Base-by-base conservation (phyloP, 2,113 vertebrate species). In the Apodemus sylvaticus region DNA sequence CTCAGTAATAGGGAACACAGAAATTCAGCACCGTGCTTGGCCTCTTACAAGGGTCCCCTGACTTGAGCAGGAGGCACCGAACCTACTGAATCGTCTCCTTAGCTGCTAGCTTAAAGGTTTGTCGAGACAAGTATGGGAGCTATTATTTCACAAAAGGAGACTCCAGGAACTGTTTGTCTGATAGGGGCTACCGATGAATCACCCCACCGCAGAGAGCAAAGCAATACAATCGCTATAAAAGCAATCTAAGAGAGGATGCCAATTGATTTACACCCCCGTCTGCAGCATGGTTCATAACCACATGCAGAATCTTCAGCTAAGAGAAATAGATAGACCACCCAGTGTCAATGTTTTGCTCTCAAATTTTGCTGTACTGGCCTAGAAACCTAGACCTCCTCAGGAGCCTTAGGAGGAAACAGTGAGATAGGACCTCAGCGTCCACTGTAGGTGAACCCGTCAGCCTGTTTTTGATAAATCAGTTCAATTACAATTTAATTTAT, bases 251-350 rank as follows among this genome's bases (percentile, higher is more conserved):
- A 77, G 45, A 78, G 62, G 83, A 91, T 68, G 36, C 81, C 58
- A 17, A 1, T 86, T 90, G 83, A 48, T 95, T 94, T 68, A 3
- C n/a, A 17, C 55, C 55, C 87, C 53, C 16, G 36, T 34, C 55
- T 79, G 45, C 90, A 48, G 48, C n/a, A 93, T 70, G 76, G 62
- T 90, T 95, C 42, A 34, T 88, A 62, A 86, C 93, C 7, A 11
- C 22, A 20, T 48, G 22, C 22, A 10, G 39, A 78, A 85, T 92
- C n/a, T 73, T 62, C 91, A 81, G 22, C 29, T 93, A 34, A 58
- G 66, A 92, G 77, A 96, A 93, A 86, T 34, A 70, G 22, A 55
- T 73, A 31, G 53, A 70, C 77, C 55, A 91, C 14, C 51, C 53
- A 26, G 31, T 95, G 85, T 76, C 55, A 86, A 22, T 36, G 60